Evolutionary conservation across 2,888 invertebrate genomes (phyloP), one percentile per base, ranked within the genome.

Genomic region (Sinodicranocentrus sp.): DNA sequence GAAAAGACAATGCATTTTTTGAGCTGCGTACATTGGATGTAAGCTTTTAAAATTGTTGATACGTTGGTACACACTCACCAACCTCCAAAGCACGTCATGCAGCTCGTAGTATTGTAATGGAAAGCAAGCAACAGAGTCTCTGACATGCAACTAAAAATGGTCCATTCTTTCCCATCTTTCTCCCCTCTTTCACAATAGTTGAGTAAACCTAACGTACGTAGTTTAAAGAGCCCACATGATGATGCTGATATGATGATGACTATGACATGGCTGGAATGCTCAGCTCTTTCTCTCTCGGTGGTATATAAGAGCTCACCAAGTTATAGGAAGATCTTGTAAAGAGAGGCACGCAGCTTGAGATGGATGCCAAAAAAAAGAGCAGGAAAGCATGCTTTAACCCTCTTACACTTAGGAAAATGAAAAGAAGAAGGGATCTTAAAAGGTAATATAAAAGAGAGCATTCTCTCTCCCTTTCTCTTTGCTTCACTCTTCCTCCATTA

Each of bases 361-460:
- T 19, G 54, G 70, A 52, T 70, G 70, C 52, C 54, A 52, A 70
- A 17, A 70, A 70, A 2, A 33, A 21, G 21, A 43, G 43, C 1
- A 39, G 6, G 26, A 70, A 26, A 70, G 52, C 52, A 17, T 70
- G 48, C 68, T 68, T 68, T 68, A 44, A 68, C 44, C 26, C 52
- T 70, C 28, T 70, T 52, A 23, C 68, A 44, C 68, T 65, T 28
- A 39, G 44, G 70, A 70, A 70, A 48, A 70, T 70, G 54, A 70
- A 67, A 65, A 65, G 65, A 21, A 59, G 13, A 15, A 48, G 70
- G 39, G 70, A 70, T 70, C 65, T 65, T 65, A 65, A 72, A 57
- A 72, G 72, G 72, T 72, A 72, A 39, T 59, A 57, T 72, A 59
- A 72, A 59, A 15, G 59, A 54, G 43, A 26, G 48, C 68, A 48